Evolutionary conservation across 2,113 vertebrate genomes (phyloP).

Genomic region (Craseonycteris thonglongyai): DNA sequence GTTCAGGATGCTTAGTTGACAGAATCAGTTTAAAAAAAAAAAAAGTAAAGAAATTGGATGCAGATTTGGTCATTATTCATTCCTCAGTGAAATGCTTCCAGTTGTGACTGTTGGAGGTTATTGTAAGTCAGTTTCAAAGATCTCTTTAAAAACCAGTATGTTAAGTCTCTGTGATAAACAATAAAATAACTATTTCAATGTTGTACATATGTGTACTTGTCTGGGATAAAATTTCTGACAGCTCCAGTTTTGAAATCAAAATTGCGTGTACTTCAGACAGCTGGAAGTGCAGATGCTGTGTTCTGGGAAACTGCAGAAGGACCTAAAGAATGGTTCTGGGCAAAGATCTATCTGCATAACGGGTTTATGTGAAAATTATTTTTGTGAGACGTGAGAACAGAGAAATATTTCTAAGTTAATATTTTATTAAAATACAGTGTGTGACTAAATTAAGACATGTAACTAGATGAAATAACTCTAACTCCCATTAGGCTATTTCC

Average conservation of each 20-base stretch:
- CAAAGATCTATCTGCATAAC: background rate
- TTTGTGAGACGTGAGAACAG: background rate
- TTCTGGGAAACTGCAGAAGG: background rate
- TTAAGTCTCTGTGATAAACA: background rate
- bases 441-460: background rate
- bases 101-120: background rate
- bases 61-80: background rate
- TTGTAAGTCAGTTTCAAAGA: slow-evolving; percentile 4
- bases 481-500: background rate
- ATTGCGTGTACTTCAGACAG: background rate
- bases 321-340: background rate
- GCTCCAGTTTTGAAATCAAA: background rate
- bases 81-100: background rate
- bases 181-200: background rate
- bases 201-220: background rate
- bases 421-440: background rate
- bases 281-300: background rate
- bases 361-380: background rate
- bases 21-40: background rate
- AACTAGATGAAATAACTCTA: background rate
- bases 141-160: background rate
- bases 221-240: background rate
- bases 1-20: background rate
- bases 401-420: slow-evolving; percentile 5
- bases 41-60: background rate